Conservation (phyloP, 35 echinoderm and acorn worm genomes). For the Anneissia japonica region DNA sequence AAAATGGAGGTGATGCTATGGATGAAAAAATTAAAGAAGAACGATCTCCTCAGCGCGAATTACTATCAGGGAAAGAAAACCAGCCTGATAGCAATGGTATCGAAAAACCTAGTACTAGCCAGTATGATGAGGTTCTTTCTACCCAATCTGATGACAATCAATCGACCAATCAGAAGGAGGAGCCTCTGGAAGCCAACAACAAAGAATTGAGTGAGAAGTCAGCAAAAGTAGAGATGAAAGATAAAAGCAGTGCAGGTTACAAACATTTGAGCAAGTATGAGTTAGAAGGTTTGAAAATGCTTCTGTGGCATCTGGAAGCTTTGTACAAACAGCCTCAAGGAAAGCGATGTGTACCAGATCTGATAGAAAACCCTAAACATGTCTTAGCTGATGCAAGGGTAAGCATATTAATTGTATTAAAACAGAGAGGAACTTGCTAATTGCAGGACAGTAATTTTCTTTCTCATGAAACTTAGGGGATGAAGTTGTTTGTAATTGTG, state of each 20-base stretch:
- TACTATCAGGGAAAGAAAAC: not conserved
- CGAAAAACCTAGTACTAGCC: constrained; percentile 4
- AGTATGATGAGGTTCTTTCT: not conserved
- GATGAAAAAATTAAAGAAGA: constrained; percentile 2
- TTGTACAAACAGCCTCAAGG: constrained; percentile 22
- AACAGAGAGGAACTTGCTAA: too few relatives aligned
- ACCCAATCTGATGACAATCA: not conserved
- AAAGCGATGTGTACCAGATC: constrained; percentile 64
- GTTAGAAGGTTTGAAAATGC: constrained; percentile 42
- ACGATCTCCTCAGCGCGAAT: not conserved
- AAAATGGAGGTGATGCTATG: not conserved
- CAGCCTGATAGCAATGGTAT: not conserved
- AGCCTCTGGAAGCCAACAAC: not conserved
- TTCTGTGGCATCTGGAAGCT: constrained; percentile 50
- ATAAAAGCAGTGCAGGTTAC: not conserved
- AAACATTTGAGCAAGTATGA: constrained; percentile 58
- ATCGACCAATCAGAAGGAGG: not conserved
- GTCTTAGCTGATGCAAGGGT: constrained; percentile 75
- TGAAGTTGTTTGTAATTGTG: too few relatives aligned
- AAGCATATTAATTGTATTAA: too few relatives aligned
- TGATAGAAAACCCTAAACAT: constrained; percentile 70
- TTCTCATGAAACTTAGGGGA: too few relatives aligned
- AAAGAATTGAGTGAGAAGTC: not conserved
- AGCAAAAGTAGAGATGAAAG: not conserved
- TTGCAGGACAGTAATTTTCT: too few relatives aligned